Evolutionary conservation across 2,113 vertebrate species (phyloP).

Genomic region (Fulmarus glacialis): DNA sequence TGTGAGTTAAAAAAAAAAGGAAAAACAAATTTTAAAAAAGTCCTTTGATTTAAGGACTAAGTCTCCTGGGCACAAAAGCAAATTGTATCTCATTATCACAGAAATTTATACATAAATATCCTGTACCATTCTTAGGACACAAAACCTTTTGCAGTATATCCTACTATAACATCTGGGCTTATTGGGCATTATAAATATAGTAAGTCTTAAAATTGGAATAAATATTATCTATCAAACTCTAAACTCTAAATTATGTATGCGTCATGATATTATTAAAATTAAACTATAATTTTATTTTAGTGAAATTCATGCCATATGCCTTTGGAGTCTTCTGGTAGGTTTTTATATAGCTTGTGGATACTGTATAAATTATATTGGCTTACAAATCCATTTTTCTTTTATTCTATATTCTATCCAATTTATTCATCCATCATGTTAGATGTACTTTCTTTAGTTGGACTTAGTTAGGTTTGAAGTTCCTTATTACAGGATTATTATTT

Average conservation of each 20-base stretch:
- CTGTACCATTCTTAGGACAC: accelerated
- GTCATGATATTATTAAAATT: not conserved
- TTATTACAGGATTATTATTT: not conserved
- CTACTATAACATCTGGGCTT: not conserved
- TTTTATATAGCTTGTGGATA: not conserved
- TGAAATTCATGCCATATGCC: not conserved
- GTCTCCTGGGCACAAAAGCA: not conserved
- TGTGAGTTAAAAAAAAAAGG: not conserved
- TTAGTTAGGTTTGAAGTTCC: not conserved
- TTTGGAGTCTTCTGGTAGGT: not conserved
- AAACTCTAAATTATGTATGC: not conserved
- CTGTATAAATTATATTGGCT: not conserved
- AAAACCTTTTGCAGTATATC: not conserved
- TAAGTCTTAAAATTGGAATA: not conserved
- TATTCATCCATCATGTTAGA: not conserved
- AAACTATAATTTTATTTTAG: not conserved
- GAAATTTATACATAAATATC: not conserved
- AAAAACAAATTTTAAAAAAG: not conserved
- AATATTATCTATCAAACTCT: not conserved
- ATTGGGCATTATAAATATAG: not conserved
- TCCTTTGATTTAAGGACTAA: not conserved
- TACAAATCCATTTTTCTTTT: not conserved
- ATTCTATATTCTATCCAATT: not conserved
- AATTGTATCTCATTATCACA: not conserved
- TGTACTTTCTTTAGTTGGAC: not conserved